Base-by-base conservation (phyloP, 1,140 invertebrate species). In the Latrodectus geometricus region DNA sequence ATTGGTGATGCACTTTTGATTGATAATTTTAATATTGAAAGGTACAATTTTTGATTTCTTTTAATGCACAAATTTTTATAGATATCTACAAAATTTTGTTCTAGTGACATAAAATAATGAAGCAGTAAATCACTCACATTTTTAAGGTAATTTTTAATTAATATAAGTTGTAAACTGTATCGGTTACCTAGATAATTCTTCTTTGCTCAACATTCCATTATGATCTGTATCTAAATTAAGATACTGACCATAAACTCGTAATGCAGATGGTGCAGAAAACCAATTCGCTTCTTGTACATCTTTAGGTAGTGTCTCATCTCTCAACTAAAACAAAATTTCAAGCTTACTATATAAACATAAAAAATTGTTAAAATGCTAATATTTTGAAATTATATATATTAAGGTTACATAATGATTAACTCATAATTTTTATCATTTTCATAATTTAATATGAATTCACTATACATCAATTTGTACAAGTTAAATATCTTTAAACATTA, bases 161-260 rank as follows among this genome's bases (percentile, higher is more conserved):
- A 5, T 35, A 3, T 35, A 5, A 35, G 1, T 35, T 35, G 35
- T 35, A 35, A 35, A 35, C 1, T 35, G 35, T 35, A 35, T 35
- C 35, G 5, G 35, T 35, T 93, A 97, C 94, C 95, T 94, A 8
- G 95, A 94, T 65, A 99, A 91, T 91, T 97, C 96, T 83, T 95
- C 93, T 90, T 96, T 96, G 89, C 95, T 97, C 0, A 99, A 92
- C 96, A 99, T 97, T 11, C 98, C 97, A 92, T 99, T 99, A 86
- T 97, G 96, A 92, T 99, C 96, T 88, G 94, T 94, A 91, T 99
- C 98, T 21, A 99, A 91, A 91, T 97, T 97, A 3, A 99, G 92
- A 91, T 98, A 99, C 89, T 97, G 96, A 0, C 96, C 96, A 91
- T 99, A 99, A 1, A 98, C 96, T 70, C 95, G 92, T 7, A 98